Percentiles rank a stretch among this genome's conserved stretches.
Conservation (phyloP, 2,113 vertebrate genomes). For the Lathamus discolor region DNA sequence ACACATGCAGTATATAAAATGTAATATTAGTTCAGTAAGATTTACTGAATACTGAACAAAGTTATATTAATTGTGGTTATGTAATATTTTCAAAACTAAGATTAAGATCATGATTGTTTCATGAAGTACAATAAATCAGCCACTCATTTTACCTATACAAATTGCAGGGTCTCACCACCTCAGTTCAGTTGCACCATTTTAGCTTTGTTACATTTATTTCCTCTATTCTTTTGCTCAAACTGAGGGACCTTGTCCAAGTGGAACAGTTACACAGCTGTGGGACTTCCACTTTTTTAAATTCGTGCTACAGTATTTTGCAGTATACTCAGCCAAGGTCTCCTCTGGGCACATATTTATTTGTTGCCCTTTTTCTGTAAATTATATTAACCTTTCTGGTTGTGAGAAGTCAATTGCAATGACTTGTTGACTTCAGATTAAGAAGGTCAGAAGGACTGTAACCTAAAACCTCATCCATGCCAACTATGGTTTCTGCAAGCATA, state of each 20-base stretch:
- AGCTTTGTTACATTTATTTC: not conserved
- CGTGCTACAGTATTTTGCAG: not conserved
- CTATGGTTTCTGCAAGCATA: not conserved
- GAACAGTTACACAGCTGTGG: not conserved
- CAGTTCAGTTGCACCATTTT: not conserved
- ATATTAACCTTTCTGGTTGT: not conserved
- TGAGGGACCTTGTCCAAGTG: not conserved
- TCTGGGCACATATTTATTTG: not conserved
- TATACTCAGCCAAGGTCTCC: not conserved
- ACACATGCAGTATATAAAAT: slow-evolving; percentile 63
- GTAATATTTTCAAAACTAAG: not conserved
- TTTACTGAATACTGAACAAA: not conserved
- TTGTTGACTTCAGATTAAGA: not conserved
- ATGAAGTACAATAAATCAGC: not conserved
- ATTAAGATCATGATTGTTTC: not conserved
- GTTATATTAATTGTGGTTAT: not conserved
- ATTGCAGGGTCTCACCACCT: not conserved
- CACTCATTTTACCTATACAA: not conserved
- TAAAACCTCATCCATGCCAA: not conserved
- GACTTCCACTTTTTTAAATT: not conserved
- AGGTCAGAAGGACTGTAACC: not conserved
- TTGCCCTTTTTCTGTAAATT: not conserved
- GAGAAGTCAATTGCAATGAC: not conserved
- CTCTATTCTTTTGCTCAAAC: not conserved
- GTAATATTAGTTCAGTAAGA: not conserved